Evolutionary conservation across 2,113 vertebrate species (phyloP).

Genomic region (Proterorhinus semilunaris): DNA sequence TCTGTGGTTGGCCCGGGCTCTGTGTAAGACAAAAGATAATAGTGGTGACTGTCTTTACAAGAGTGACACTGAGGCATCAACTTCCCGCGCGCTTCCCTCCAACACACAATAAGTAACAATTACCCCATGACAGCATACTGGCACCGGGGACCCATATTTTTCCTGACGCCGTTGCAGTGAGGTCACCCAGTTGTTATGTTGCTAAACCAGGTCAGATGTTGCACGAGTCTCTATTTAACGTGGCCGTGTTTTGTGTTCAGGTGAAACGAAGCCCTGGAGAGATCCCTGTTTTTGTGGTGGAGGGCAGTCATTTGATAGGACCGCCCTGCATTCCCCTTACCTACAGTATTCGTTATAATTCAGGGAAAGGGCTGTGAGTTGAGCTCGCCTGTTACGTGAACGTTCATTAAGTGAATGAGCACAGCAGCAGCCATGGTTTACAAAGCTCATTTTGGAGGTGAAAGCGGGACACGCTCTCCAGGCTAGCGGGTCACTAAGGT

Average conservation of each 20-base stretch:
- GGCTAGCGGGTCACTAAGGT: slow-evolving; percentile 43
- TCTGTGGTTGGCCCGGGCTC: slow-evolving; percentile 22
- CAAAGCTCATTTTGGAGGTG: slow-evolving; percentile 12
- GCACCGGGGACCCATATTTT: slow-evolving; percentile 40
- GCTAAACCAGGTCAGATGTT: slow-evolving; percentile 42
- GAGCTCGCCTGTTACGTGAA: slow-evolving; percentile 29
- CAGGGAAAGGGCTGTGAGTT: slow-evolving; percentile 16
- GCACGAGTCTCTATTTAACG: slow-evolving; percentile 4
- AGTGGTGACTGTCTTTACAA: slow-evolving; percentile 10
- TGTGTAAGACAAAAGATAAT: slow-evolving; percentile 33
- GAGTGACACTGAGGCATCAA: slow-evolving; percentile 36
- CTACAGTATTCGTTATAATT: slow-evolving; percentile 2
- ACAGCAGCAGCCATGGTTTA: slow-evolving; percentile 14
- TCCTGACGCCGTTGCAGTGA: slow-evolving; percentile 25
- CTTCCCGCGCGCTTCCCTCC: slow-evolving; percentile 50
- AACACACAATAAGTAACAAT: slow-evolving; percentile 53
- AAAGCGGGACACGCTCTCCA: slow-evolving; percentile 43
- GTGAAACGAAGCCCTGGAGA: slow-evolving; percentile 36
- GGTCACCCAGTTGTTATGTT: slow-evolving; percentile 28
- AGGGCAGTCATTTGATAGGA: slow-evolving; percentile 17
- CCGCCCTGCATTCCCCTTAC: slow-evolving; percentile 29
- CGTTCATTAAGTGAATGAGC: slow-evolving; percentile 30
- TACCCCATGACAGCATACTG: slow-evolving; percentile 7
- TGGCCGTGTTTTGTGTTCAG: not conserved
- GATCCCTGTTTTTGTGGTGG: not conserved